Conservation (phyloP, 1,140 invertebrate species). For the Eurosta solidaginis region DNA sequence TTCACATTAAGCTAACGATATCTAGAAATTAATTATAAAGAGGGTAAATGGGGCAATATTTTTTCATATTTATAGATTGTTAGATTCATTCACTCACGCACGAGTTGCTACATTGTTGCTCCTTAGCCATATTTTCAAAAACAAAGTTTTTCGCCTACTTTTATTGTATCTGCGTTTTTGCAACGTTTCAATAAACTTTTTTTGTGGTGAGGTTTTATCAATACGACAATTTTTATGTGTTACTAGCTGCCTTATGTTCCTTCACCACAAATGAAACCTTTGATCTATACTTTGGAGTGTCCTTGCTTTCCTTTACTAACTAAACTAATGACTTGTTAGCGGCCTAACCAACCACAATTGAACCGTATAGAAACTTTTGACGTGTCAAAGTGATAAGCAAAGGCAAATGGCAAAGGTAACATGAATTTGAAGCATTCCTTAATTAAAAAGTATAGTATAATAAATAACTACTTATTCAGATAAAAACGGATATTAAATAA, state of each 20-base stretch:
- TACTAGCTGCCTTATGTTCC: background rate
- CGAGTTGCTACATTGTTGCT: background rate
- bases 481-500: too few species aligned
- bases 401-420: too few species aligned
- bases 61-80: too few species aligned
- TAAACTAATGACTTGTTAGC: slow-evolving; percentile 7
- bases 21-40: too few species aligned
- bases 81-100: too few species aligned
- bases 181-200: background rate
- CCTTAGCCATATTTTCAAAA: background rate
- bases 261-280: background rate
- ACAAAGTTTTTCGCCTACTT: slow-evolving; percentile 19
- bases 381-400: too few species aligned
- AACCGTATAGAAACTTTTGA: slow-evolving; percentile 1
- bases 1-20: too few species aligned
- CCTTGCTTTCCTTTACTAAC: background rate
- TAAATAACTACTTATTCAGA: too few species aligned
- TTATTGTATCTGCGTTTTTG: background rate
- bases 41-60: too few species aligned
- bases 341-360: background rate
- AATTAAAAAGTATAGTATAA: background rate
- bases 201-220: background rate
- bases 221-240: background rate
- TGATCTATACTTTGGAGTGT: slow-evolving; percentile 4
- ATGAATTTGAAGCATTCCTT: background rate